Evolutionary conservation across 1,140 invertebrate genomes (phyloP), one percentile per base, ranked within the genome.

Genomic region (Bombus balteatus): DNA sequence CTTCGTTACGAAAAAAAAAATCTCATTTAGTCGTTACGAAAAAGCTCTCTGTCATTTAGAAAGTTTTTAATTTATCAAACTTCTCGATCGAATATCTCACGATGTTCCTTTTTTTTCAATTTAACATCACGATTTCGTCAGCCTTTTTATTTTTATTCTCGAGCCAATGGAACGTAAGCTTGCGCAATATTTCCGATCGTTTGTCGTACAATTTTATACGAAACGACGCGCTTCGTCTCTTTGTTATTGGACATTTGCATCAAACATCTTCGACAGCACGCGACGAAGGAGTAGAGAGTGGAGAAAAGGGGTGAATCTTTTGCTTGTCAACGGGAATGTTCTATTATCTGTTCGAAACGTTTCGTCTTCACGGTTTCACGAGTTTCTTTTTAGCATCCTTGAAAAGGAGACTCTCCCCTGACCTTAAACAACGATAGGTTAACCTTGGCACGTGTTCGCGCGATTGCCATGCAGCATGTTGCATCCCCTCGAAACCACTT

Each of bases 371-470:
- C 68, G 66, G 15, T 72, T 25, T 47, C 76, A 28, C 65, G 34
- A 78, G 74, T 70, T 80, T 25, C 83, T 57, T 47, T 28, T 15
- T 71, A 41, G 4, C 32, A 65, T 47, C 78, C 84, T 74, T 37
- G 71, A 37, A 80, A 41, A 80, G 39, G 41, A 81, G 84, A 70
- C 71, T 37, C 78, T 39, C 41, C 78, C 75, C 66, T 86, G 87
- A 89, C 90, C 89, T 91, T 87, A 91, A 91, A 57, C 88, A 47
- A 57, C 18, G 32, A 43, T n/a, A 62, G 43, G 32, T 39, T 59
- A 75, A 77, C 78, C 88, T 86, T 83, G 85, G 57, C 85, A 73
- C 84, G 84, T 70, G 81, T 34, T 66, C 73, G 74, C 32, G 43
- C 39, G 28, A 83, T 87, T 73, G 53, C 85, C 59, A 83, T 84